Percentiles rank a stretch among this genome's conserved stretches.
Evolutionary conservation across 2,888 invertebrate genomes (phyloP).

Genomic region (Heliconius aoede): DNA sequence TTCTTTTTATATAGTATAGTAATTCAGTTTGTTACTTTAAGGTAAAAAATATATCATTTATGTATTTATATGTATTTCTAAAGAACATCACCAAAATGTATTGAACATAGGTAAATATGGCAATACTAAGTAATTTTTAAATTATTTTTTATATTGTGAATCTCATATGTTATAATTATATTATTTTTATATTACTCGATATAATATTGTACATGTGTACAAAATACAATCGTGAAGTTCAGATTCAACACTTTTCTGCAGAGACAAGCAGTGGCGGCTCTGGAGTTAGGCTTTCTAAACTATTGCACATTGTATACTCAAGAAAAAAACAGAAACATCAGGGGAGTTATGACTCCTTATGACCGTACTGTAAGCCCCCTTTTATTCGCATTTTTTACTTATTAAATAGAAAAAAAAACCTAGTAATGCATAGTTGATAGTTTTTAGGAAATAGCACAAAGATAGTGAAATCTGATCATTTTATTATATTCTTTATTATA

Average conservation of each 20-base stretch:
- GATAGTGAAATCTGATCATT: not conserved
- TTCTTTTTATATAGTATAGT: not conserved
- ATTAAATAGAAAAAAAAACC: not conserved
- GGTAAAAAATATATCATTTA: not conserved
- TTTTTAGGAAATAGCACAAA: not conserved
- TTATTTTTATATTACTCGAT: no score
- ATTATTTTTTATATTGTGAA: not conserved
- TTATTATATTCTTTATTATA: not conserved
- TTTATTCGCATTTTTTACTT: not conserved
- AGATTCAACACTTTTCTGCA: not conserved
- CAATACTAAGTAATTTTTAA: not conserved
- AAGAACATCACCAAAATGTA: not conserved
- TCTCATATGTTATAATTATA: not conserved
- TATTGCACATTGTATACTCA: not conserved
- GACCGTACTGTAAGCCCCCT: not conserved
- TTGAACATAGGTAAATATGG: conserved; percentile 1
- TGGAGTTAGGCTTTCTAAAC: not conserved
- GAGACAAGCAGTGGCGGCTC: no score
- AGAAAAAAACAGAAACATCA: not conserved
- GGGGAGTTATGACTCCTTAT: not conserved
- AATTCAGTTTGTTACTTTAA: not conserved
- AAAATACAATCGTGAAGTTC: no score
- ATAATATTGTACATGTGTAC: no score
- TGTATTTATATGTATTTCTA: not conserved
- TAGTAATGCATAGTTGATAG: not conserved